phyloP scores from a whole-genome alignment of 2,888 invertebrate genomes.

The Glyphotaelius pellucidus region DNA sequence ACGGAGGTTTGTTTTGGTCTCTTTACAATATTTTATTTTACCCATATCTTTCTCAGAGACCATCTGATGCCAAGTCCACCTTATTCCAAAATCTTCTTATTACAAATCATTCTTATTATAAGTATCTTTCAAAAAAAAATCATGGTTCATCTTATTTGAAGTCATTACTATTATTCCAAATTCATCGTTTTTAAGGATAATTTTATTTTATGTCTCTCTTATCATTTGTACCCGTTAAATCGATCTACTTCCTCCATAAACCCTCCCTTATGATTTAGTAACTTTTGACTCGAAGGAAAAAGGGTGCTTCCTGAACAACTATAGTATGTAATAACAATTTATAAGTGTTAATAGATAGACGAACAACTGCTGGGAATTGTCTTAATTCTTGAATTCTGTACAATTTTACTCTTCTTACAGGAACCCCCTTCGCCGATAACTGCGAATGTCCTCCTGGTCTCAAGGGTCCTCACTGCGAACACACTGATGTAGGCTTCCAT shows the following conservation, averaged over 20 bases:
- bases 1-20: conserved; percentile 81
- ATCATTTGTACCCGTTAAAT: neutral
- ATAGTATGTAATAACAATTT: too few species aligned
- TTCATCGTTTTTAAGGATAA: too few species aligned
- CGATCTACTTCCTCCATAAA: neutral
- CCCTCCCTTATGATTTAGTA: neutral
- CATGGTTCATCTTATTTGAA: neutral
- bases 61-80: neutral
- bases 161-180: too few species aligned
- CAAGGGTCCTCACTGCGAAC: conserved; percentile 94
- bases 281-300: neutral
- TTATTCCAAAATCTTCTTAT: too few species aligned
- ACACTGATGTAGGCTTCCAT: conserved; percentile 90
- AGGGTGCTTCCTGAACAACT: neutral
- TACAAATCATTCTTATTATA: neutral
- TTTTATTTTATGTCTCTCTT: neutral
- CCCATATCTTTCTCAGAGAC: neutral
- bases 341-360: too few species aligned
- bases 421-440: conserved; percentile 79
- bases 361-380: too few species aligned
- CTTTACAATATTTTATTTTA: neutral
- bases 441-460: conserved; percentile 90
- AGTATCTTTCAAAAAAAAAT: neutral
- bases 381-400: neutral
- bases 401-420: conserved; percentile 68